These are phyloP conservation scores for Epistrophella euchroma DNA, from an alignment of 2,888 invertebrate species.

Conservation along the genomic window DNA sequence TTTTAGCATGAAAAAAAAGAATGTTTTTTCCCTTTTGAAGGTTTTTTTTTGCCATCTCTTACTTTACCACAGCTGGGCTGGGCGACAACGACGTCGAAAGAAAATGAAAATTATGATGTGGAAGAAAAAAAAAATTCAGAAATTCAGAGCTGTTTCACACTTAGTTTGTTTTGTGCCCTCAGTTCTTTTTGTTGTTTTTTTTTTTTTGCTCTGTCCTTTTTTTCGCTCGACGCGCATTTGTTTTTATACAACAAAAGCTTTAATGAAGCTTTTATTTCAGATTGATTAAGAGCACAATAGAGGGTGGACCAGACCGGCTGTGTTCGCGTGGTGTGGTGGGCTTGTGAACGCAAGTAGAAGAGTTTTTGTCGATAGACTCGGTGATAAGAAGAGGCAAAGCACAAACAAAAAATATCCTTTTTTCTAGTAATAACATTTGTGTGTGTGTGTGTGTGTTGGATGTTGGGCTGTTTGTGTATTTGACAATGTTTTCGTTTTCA, in stretches of 20 bases:
- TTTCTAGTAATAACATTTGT: conserved; percentile 24
- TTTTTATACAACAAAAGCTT: conserved; percentile 69
- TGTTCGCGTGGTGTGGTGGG: neutral
- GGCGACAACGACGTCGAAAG: conserved; percentile 8
- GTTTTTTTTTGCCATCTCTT: conserved; percentile 8
- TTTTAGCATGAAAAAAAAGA: conserved; percentile 19
- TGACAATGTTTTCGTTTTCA: conserved; percentile 73
- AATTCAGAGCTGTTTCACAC: conserved; percentile 67
- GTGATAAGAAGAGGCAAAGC: conserved; percentile 37
- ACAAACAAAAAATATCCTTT: conserved; percentile 31
- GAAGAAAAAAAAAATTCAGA: conserved; percentile 43
- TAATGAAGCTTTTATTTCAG: conserved; percentile 74
- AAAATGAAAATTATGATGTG: conserved; percentile 13
- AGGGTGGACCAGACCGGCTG: neutral
- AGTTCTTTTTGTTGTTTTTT: conserved; percentile 2
- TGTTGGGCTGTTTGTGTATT: conserved; percentile 28
- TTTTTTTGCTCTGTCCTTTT: conserved; percentile 17
- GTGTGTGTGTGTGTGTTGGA: neutral
- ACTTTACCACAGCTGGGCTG: conserved; percentile 10
- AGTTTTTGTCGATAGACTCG: conserved; percentile 22
- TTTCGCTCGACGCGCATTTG: conserved; percentile 44
- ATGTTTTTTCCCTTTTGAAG: neutral
- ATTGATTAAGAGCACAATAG: conserved; percentile 70
- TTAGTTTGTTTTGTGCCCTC: conserved; percentile 60
- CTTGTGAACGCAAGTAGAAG: neutral